These are phyloP conservation scores for Mesocentrotus franciscanus DNA, from an alignment of 53 echinoderm and acorn worm species.

Conservation along the genomic window DNA sequence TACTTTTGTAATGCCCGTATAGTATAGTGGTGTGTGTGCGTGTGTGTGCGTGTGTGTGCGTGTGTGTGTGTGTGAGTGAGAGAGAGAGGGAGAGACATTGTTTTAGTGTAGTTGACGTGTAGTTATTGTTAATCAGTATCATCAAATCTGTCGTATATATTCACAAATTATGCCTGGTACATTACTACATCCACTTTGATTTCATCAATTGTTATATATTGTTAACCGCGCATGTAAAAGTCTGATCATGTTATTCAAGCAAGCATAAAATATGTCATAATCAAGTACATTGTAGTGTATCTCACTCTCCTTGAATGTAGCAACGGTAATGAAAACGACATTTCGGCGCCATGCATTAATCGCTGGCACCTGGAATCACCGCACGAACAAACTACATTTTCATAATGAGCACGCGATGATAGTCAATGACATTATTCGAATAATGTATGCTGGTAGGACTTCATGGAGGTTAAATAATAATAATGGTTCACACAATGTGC, in stretches of 20 bases:
- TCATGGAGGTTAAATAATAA: background rate
- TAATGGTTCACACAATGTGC: background rate
- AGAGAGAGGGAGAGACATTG: no score
- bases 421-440: background rate
- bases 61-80: no score
- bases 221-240: background rate
- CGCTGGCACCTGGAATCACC: constrained; percentile 9
- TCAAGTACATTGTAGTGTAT: background rate
- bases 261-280: background rate
- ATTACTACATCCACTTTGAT: background rate
- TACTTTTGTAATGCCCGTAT: no score
- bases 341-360: constrained; percentile 43
- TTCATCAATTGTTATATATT: background rate
- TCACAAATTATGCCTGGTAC: no score
- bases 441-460: constrained; percentile 8
- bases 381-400: background rate
- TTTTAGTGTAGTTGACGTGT: no score
- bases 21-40: no score
- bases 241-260: background rate
- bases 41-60: no score
- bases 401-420: constrained; percentile 20
- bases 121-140: background rate
- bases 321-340: constrained; percentile 17
- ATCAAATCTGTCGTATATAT: background rate
- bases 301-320: background rate